Conservation (phyloP, 2,113 vertebrate species). For the Fulmarus glacialis region DNA sequence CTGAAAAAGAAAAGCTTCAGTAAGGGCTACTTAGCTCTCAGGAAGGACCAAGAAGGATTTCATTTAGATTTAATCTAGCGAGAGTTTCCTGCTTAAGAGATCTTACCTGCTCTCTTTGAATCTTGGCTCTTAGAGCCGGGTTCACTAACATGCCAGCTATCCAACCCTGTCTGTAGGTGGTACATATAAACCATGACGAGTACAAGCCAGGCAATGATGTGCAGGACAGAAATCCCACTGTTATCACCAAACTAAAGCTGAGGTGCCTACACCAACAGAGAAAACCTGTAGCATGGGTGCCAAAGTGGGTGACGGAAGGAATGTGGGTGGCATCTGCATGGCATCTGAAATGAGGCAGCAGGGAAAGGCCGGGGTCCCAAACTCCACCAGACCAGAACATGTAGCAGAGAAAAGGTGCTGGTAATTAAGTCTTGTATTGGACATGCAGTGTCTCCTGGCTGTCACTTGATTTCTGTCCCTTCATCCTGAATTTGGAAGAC, state of each 20-base stretch:
- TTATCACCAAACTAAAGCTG: not conserved
- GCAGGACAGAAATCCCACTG: not conserved
- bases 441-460: not conserved
- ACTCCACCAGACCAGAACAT: not conserved
- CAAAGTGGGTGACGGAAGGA: not conserved
- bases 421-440: not conserved
- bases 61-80: not conserved
- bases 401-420: not conserved
- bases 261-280: not conserved
- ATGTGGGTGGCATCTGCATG: not conserved
- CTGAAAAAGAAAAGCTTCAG: not conserved
- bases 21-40: not conserved
- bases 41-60: not conserved
- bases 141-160: not conserved
- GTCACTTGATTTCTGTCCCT: not conserved
- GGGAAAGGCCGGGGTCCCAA: not conserved
- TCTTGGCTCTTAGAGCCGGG: not conserved
- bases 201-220: not conserved
- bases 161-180: not conserved
- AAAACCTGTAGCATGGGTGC: not conserved
- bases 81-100: not conserved
- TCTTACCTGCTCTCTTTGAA: not conserved
- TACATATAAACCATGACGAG: not conserved
- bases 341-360: not conserved
- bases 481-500: not conserved